Evolutionary conservation across 2,113 vertebrate species (phyloP), one percentile per base, ranked within the genome.

Genomic region (Varanus komodoensis): DNA sequence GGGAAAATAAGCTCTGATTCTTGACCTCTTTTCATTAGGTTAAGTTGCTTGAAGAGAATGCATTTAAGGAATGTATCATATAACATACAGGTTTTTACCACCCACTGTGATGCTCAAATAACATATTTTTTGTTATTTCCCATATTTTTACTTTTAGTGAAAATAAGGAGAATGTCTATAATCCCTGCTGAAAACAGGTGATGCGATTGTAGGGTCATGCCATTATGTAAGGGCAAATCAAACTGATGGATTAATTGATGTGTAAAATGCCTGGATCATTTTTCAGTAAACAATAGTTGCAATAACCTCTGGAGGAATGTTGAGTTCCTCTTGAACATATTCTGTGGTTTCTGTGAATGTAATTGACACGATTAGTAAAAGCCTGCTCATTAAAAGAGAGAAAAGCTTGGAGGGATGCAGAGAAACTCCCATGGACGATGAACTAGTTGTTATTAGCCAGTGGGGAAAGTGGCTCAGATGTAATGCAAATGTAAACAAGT

Each of bases 401-500:
- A 8, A 68, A 6, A 23, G 27, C 34, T 34, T 11, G 17, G 4
- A 64, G 54, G 25, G 81, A n/a, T 52, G 64, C 54, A 74, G 61
- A 14, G 75, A 50, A 19, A 0, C 0, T 2, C 23, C 82, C 2
- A 0, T 0, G 2, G 50, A 67, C 67, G 3, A 27, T 12, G 44
- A 4, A 83, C 17, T 3, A 75, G 74, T 0, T 83, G 64, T 74
- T 1, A 68, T 52, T 21, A 73, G 71, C 6, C 38, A 90, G 17
- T 23, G 71, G 88, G 71, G 21, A 74, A 83, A 87, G 82, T 52
- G 73, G 87, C 85, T 73, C 34, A 89, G 91, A 82, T 6, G 0
- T 5, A 77, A 50, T 57, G 54, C 89, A 88, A 69, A 83, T 50
- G 79, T 69, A 89, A 95, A 86, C 84, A 88, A 80, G 71, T 0